Conservation (phyloP, 2,888 invertebrate species). For the Scaptomyza reducta region DNA sequence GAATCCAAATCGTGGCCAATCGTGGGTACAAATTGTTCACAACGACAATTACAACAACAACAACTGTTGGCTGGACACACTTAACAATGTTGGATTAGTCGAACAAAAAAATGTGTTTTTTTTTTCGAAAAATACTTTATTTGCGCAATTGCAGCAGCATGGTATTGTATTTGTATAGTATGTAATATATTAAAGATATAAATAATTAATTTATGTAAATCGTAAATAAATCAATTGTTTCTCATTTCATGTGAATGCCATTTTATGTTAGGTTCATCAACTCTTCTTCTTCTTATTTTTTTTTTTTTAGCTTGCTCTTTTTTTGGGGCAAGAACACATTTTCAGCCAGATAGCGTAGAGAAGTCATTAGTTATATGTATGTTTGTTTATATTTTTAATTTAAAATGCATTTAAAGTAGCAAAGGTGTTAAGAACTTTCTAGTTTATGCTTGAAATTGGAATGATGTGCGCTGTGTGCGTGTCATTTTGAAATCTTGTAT, state of each 20-base stretch:
- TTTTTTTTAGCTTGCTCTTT: constrained; percentile 36
- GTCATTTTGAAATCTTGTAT: constrained; percentile 37
- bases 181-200: constrained; percentile 74
- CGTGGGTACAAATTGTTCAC: constrained; percentile 27
- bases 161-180: constrained; percentile 70
- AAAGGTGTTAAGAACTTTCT: constrained; percentile 33
- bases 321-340: constrained; percentile 53
- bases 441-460: constrained; percentile 39
- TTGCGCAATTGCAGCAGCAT: constrained; percentile 83
- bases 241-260: constrained; percentile 43
- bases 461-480: constrained; percentile 52
- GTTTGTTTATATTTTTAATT: constrained; percentile 11
- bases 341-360: constrained; percentile 32
- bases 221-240: constrained; percentile 77
- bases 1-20: constrained; percentile 38
- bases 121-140: constrained; percentile 81
- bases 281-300: constrained; percentile 17
- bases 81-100: constrained; percentile 5
- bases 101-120: constrained; percentile 7
- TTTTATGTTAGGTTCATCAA: constrained; percentile 37
- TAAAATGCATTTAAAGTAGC: constrained; percentile 30
- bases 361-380: constrained; percentile 13
- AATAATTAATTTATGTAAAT: constrained; percentile 81
- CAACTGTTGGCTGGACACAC: constrained; percentile 26
- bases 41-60: constrained; percentile 21